Evolutionary conservation across 2,888 invertebrate species (phyloP), one percentile per base, ranked within the genome.

Genomic region (Rhagonycha lutea): DNA sequence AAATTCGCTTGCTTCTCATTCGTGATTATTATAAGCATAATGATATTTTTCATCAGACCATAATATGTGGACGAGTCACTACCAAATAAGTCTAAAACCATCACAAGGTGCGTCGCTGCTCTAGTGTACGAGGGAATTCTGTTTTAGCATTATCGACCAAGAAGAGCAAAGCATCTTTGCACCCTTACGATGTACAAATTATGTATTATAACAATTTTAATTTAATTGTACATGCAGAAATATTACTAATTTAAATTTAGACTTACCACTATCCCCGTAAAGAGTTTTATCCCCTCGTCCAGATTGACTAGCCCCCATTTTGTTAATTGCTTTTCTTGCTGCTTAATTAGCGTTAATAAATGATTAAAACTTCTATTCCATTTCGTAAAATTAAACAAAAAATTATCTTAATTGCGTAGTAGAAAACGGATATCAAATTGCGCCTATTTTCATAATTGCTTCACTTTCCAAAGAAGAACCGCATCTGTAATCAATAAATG

Each of bases 221-320:
- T 18, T 18, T 12, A 12, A 3, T 4, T 3, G 4, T 12, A 12
- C 4, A 12, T 0, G 12, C 4, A 32, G 3, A 4, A 32, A 32
- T n/a, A n/a, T n/a, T n/a, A n/a, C n/a, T n/a, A n/a, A n/a, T 2
- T 18, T 47, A 47, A n/a, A 47, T 62, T 9, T 29, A 14, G 14
- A 81, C 83, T 85, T 83, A 89, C 89, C 90, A 86, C 89, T 89
- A 78, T 89, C 89, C 61, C 88, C 88, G 61, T 87, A 86, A 69
- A 81, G 83, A 47, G 84, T 87, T 81, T 88, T 89, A 79, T 86
- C 85, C 80, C 85, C 86, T 78, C 88, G 85, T 76, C 87, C 86
- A 61, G 89, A 89, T 82, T 89, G 89, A 83, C 88, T 88, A 80
- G 88, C 89, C 79, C 90, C 90, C 89, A 90, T 90, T 79, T 83